Evolutionary conservation across 2,797 vertebrate genomes (phyloP).

Genomic region (Tachyglossus aculeatus): DNA sequence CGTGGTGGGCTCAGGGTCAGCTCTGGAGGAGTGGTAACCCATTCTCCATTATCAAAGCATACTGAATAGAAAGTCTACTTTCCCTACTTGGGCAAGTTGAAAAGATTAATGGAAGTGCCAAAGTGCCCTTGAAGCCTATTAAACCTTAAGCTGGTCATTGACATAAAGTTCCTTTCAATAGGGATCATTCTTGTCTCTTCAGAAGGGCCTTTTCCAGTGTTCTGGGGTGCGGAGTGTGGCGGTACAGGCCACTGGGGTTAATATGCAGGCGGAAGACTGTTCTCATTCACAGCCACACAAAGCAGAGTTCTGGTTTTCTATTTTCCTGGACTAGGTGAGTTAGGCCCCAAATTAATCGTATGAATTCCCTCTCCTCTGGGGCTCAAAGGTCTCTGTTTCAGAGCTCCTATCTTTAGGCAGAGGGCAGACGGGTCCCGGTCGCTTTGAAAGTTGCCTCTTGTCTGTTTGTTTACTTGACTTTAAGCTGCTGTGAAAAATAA

Average conservation of each 20-base stretch:
- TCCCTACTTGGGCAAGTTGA: background rate
- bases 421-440: background rate
- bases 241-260: background rate
- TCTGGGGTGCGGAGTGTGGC: background rate
- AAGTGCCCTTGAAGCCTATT: background rate
- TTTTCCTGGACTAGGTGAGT: background rate
- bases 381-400: background rate
- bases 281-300: background rate
- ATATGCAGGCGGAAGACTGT: background rate
- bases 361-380: background rate
- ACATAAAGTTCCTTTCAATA: background rate
- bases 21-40: no score
- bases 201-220: background rate
- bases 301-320: background rate
- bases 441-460: background rate
- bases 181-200: background rate
- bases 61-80: slow-evolving; percentile 37
- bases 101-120: background rate
- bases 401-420: background rate
- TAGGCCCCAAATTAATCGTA: background rate
- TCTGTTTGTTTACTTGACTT: background rate
- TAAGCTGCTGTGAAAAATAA: background rate
- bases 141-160: background rate
- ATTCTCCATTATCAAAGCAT: no score
- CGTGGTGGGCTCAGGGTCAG: no score